phyloP scores from a whole-genome alignment of 1,140 invertebrate genomes.

The Chironomus striatipennis region DNA sequence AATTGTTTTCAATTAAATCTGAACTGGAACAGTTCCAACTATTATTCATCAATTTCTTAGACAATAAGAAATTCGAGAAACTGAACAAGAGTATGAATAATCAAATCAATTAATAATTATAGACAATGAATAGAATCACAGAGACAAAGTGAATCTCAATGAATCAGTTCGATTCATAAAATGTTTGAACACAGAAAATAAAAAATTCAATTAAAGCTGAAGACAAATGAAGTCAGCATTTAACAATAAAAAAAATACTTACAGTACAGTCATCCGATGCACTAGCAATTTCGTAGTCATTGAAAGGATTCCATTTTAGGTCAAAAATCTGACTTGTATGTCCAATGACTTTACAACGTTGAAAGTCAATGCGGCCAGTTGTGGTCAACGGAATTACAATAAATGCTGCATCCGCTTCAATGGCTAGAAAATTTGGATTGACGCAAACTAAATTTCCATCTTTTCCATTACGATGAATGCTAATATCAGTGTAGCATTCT shows the following conservation, averaged over 20 bases:
- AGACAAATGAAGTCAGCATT: too few relatives aligned
- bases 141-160: too few relatives aligned
- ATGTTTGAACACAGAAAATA: too few relatives aligned
- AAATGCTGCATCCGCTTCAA: constrained; percentile 91
- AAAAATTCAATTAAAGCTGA: too few relatives aligned
- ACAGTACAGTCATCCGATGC: constrained; percentile 89
- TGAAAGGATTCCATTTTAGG: constrained; percentile 87
- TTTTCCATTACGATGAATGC: constrained; percentile 85
- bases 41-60: too few relatives aligned
- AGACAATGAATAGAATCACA: too few relatives aligned
- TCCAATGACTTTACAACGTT: constrained; percentile 67
- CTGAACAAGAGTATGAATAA: too few relatives aligned
- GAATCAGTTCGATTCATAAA: too few relatives aligned
- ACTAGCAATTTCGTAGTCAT: constrained; percentile 92
- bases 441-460: constrained; percentile 88
- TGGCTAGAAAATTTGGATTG: constrained; percentile 89
- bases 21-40: too few relatives aligned
- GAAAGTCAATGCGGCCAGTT: constrained; percentile 68
- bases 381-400: constrained; percentile 81
- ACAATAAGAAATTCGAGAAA: too few relatives aligned
- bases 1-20: too few relatives aligned
- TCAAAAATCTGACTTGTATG: constrained; percentile 75
- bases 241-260: constrained; percentile 37
- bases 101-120: too few relatives aligned
- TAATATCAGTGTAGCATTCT: constrained; percentile 86